phyloP scores from a whole-genome alignment of 2,113 vertebrate species.

The Syngnathus floridae region DNA sequence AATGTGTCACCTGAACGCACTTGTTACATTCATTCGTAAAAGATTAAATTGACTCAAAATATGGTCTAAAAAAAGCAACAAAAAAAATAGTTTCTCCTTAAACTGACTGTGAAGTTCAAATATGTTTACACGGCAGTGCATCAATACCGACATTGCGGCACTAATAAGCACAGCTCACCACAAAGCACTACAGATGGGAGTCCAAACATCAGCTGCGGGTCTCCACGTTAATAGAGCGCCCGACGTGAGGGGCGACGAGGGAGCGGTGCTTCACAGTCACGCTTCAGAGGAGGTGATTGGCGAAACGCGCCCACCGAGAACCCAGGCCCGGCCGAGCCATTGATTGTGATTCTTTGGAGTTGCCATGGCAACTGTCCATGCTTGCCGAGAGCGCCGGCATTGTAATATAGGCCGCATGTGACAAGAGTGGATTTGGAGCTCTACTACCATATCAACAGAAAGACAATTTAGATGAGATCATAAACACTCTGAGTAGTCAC shows the following conservation, averaged over 20 bases:
- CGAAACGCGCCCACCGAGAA: slow-evolving; percentile 35
- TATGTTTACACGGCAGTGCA: slow-evolving; percentile 2
- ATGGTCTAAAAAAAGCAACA: background rate
- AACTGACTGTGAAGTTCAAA: background rate
- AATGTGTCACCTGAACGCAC: too few species aligned
- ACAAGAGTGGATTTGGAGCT: slow-evolving; percentile 22
- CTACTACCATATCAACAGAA: slow-evolving; percentile 18
- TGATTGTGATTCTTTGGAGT: slow-evolving; percentile 58
- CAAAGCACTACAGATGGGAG: slow-evolving; percentile 20
- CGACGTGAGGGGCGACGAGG: slow-evolving; percentile 48
- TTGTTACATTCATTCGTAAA: background rate
- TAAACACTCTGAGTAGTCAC: slow-evolving; percentile 15
- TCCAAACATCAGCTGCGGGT: slow-evolving; percentile 12
- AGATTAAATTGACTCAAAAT: background rate
- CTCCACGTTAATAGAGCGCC: slow-evolving; percentile 30
- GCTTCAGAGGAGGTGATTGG: slow-evolving; percentile 55
- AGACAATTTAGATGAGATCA: slow-evolving; percentile 9
- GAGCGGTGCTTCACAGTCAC: slow-evolving; percentile 41
- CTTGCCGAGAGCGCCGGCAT: slow-evolving; percentile 18
- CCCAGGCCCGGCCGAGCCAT: slow-evolving; percentile 39
- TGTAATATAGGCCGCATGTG: slow-evolving; percentile 26
- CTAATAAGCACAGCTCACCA: slow-evolving; percentile 25
- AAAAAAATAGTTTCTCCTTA: background rate
- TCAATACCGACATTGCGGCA: slow-evolving; percentile 15
- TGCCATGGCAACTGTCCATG: slow-evolving; percentile 59